Base-by-base conservation (phyloP, 2,888 invertebrate genomes). In the Chymomyza amoena region DNA sequence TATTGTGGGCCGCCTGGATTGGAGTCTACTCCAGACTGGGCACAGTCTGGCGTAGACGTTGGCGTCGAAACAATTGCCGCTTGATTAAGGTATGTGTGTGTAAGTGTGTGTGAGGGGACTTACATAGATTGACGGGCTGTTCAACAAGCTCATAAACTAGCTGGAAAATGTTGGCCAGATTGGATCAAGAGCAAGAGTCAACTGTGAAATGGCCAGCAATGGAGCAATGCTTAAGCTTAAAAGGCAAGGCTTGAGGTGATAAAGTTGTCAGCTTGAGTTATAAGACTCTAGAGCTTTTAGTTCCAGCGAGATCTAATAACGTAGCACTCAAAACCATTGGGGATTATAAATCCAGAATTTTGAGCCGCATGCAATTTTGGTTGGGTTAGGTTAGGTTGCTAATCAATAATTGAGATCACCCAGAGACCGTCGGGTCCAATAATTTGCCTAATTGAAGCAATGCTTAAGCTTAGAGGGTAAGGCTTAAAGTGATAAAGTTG, bases 1-100 rank as follows among this genome's bases (percentile, higher is more conserved):
- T 73, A 73, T 69, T 70, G 70, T 45, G 39, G 39, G 39, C 39
- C 39, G 39, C 39, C 39, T 45, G 39, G 39, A 45, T 45, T 45
- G 39, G n/a, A n/a, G 39, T 45, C 39, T 45, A 13, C 1, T 45
- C 39, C 39, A 45, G 13, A 13, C 39, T 13, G 4, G 57, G 54
- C 25, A 45, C 32, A 9, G 32, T 39, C 25, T 56, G 61, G 64
- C 66, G 66, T 67, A 61, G 63, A 28, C 62, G 66, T 67, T 64
- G 63, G 39, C 62, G 32, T 66, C 50, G 1, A 60, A 79, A 84
- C 84, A 79, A 87, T 87, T 77, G 77, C 68, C 63, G 79, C 84
- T 86, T 82, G 84, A 82, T 82, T 82, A 81, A 81, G 75, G 68
- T 60, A 32, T 69, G 32, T 50, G 57, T 54, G 60, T 66, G 52